phyloP scores from a whole-genome alignment of 2,113 vertebrate genomes.

The Pyrgilauda ruficollis region DNA sequence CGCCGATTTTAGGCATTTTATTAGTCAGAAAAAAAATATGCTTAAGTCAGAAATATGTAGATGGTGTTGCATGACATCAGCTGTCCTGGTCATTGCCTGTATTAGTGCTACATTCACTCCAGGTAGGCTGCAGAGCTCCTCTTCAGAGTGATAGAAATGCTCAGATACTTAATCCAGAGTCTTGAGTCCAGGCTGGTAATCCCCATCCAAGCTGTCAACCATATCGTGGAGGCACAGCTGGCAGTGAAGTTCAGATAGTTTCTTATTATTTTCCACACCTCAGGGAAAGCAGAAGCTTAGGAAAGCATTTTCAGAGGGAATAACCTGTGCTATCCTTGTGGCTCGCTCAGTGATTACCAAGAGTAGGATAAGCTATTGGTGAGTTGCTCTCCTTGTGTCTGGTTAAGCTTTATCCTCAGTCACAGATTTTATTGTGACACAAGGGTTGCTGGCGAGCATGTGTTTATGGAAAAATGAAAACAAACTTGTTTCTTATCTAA shows the following conservation, averaged over 20 bases:
- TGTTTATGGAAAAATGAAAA: neutral
- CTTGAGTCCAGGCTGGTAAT: too few relatives aligned
- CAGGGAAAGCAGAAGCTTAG: neutral
- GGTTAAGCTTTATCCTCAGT: neutral
- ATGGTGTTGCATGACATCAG: neutral
- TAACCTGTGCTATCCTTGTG: fast-evolving
- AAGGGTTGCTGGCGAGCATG: neutral
- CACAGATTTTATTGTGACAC: neutral
- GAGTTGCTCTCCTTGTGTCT: neutral
- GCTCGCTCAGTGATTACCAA: fast-evolving
- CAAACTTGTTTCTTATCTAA: neutral
- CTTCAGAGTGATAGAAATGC: neutral
- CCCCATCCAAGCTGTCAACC: neutral
- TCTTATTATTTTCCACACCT: neutral
- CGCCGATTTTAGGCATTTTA: neutral
- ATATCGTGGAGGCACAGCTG: neutral
- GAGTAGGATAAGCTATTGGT: neutral
- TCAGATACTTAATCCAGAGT: fast-evolving
- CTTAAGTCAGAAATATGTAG: neutral
- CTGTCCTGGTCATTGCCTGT: neutral
- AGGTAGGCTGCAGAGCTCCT: neutral
- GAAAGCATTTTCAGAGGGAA: neutral
- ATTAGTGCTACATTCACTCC: neutral
- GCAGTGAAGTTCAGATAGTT: neutral
- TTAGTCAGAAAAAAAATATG: neutral